phyloP scores from a whole-genome alignment of 2,797 vertebrate species.

The Phoebastria nigripes region DNA sequence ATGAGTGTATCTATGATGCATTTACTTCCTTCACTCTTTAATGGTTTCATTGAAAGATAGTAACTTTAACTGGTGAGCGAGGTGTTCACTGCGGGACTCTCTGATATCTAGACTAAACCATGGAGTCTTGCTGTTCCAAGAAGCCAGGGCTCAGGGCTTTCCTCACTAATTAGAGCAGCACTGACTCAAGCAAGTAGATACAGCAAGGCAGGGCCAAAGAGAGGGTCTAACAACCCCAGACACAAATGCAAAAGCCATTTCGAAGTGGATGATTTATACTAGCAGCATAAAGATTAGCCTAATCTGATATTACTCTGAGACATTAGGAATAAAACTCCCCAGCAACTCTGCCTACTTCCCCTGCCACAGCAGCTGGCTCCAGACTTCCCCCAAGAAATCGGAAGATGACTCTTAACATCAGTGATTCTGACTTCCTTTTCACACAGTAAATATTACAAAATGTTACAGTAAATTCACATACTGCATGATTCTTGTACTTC shows the following conservation, averaged over 20 bases:
- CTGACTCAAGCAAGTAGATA: background rate
- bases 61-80: background rate
- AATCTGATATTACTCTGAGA: background rate
- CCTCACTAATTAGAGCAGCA: background rate
- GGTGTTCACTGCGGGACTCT: background rate
- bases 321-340: background rate
- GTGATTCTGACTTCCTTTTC: background rate
- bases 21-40: background rate
- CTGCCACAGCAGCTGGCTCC: background rate
- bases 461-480: background rate
- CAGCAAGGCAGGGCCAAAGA: background rate
- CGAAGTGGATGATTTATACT: background rate
- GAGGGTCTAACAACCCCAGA: background rate
- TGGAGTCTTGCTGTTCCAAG: background rate
- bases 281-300: background rate
- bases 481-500: background rate
- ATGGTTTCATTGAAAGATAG: background rate
- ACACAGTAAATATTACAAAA: background rate
- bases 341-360: background rate
- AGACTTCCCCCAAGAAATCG: background rate
- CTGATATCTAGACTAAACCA: background rate
- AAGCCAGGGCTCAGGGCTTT: background rate
- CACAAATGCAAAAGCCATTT: background rate
- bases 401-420: background rate
- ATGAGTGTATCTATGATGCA: rapidly evolving